Percentiles rank a stretch among this genome's conserved stretches.
Conservation (phyloP, 2,113 vertebrate genomes). For the Chaetorhynchus papuensis region DNA sequence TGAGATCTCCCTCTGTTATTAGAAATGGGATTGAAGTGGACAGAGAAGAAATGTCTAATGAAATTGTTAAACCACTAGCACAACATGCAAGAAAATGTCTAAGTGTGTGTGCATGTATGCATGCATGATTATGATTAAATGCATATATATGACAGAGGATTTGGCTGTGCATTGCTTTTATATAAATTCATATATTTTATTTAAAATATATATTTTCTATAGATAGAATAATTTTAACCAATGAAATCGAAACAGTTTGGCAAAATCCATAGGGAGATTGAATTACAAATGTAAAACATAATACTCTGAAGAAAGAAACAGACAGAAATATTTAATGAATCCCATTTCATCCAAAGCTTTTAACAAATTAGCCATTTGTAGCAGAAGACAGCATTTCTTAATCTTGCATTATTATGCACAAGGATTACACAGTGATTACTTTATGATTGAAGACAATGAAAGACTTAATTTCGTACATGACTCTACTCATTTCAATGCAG, state of each 20-base stretch:
- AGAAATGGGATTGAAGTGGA: background rate
- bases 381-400: background rate
- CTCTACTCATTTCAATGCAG: background rate
- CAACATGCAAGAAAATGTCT: background rate
- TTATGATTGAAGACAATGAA: background rate
- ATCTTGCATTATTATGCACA: background rate
- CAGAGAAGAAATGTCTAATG: background rate
- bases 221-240: background rate
- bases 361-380: background rate
- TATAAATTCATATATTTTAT: background rate
- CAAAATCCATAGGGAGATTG: background rate
- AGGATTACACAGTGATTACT: background rate
- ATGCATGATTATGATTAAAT: background rate
- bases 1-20: background rate
- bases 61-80: background rate
- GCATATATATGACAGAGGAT: background rate
- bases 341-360: background rate
- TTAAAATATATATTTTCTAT: background rate
- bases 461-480: background rate
- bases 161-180: background rate
- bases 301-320: background rate
- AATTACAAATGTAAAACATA: background rate
- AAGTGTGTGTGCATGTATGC: too few relatives aligned
- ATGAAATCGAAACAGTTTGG: background rate
- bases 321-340: background rate